These are phyloP conservation scores for Henicopernis longicauda DNA, from an alignment of 2,113 vertebrate species.

Conservation along the genomic window DNA sequence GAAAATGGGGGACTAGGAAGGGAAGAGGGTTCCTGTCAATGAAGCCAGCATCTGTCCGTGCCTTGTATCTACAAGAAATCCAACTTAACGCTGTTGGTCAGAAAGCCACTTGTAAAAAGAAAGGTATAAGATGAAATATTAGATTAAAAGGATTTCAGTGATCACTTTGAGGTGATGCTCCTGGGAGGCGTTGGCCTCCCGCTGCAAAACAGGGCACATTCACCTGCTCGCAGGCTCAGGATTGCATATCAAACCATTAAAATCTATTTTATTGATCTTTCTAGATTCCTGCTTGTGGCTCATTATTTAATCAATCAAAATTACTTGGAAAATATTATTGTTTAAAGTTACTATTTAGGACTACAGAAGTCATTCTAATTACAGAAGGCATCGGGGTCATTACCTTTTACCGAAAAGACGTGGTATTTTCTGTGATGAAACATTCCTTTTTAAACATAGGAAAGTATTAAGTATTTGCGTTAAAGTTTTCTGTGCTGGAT, in stretches of 20 bases:
- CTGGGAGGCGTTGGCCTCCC: not conserved
- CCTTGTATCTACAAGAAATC: not conserved
- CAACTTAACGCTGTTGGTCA: not conserved
- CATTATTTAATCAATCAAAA: not conserved
- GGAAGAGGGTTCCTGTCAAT: not conserved
- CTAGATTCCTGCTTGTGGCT: not conserved
- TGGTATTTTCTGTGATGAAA: not conserved
- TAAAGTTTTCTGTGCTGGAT: not conserved
- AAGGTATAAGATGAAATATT: not conserved
- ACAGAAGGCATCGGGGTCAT: not conserved
- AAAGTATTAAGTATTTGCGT: not conserved
- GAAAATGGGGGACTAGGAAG: not conserved
- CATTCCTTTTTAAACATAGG: not conserved
- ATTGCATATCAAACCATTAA: not conserved
- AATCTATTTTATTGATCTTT: not conserved
- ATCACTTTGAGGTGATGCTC: not conserved
- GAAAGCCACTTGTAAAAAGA: not conserved
- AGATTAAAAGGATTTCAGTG: not conserved
- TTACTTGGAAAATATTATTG: not conserved
- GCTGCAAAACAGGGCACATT: not conserved
- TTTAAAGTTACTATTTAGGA: not conserved
- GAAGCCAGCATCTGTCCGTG: not conserved
- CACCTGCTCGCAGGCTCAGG: not conserved
- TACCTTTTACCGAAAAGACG: not conserved
- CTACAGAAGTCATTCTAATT: not conserved